Percentiles rank a stretch among this genome's conserved stretches.
phyloP scores from a whole-genome alignment of 1,140 invertebrate genomes.

The Heliconius hermathena region DNA sequence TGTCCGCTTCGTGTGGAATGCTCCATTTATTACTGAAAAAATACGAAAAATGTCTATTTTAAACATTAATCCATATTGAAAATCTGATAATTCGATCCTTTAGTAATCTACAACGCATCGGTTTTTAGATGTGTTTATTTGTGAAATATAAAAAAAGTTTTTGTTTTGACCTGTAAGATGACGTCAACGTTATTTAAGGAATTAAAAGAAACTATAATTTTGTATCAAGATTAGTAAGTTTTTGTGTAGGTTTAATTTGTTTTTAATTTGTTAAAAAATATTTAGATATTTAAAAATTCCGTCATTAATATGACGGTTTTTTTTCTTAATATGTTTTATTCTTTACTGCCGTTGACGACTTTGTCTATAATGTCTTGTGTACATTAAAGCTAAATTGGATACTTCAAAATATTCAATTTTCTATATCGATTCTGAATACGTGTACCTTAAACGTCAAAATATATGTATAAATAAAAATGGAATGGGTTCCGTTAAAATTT shows the following conservation, averaged over 20 bases:
- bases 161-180: neutral
- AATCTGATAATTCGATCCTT: neutral
- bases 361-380: neutral
- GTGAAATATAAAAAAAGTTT: neutral
- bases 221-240: neutral
- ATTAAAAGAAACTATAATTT: neutral
- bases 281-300: neutral
- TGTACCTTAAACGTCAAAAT: constrained; percentile 19
- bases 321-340: neutral
- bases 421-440: constrained; percentile 22
- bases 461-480: constrained; percentile 24
- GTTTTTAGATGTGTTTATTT: constrained; percentile 14
- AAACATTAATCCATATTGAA: neutral
- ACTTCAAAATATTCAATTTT: constrained; percentile 21
- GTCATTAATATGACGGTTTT: neutral
- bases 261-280: neutral
- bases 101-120: neutral
- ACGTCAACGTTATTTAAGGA: neutral
- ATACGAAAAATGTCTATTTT: too few species aligned
- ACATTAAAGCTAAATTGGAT: constrained; percentile 1
- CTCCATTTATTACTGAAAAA: too few species aligned
- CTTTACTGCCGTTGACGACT: neutral
- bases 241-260: neutral
- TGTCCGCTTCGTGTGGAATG: too few species aligned
- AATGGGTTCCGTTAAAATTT: constrained; percentile 9